Evolutionary conservation across 2,797 vertebrate species (phyloP).

Genomic region (Gephyroberyx darwinii): DNA sequence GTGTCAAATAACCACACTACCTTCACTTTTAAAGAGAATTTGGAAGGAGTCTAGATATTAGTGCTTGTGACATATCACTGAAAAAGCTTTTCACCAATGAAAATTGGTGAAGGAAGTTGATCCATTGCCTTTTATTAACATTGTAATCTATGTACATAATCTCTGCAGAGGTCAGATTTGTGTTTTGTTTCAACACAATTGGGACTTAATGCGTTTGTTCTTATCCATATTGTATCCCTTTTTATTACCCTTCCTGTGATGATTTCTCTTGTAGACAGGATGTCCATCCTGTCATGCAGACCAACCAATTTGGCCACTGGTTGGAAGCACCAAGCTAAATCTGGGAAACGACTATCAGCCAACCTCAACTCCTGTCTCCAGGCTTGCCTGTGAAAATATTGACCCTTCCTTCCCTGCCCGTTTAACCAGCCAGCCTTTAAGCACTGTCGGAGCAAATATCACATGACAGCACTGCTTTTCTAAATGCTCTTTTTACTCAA

Average conservation of each 20-base stretch:
- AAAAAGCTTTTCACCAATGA: neutral
- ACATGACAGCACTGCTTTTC: slow-evolving; percentile 69
- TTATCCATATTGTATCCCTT: neutral
- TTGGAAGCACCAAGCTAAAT: slow-evolving; percentile 44
- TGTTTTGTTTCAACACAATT: neutral
- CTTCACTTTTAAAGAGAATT: no score
- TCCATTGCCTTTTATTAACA: neutral
- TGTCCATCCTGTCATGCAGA: slow-evolving; percentile 28
- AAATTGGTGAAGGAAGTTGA: neutral
- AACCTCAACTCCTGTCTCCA: slow-evolving; percentile 61
- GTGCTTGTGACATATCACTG: neutral
- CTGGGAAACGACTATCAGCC: slow-evolving; percentile 66
- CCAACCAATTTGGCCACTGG: slow-evolving; percentile 6
- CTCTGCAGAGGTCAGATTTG: neutral
- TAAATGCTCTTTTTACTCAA: slow-evolving; percentile 70
- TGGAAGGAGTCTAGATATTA: no score
- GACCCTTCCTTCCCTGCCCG: slow-evolving; percentile 77
- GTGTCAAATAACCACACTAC: no score
- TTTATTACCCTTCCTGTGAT: neutral
- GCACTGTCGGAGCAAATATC: slow-evolving; percentile 81
- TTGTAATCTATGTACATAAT: neutral
- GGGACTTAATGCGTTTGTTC: neutral
- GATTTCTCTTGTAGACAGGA: slow-evolving; percentile 23
- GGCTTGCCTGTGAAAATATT: slow-evolving; percentile 82
- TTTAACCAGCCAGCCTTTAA: slow-evolving; percentile 81